phyloP scores from a whole-genome alignment of 2,113 vertebrate species.

The Sakesphorus luctuosus region DNA sequence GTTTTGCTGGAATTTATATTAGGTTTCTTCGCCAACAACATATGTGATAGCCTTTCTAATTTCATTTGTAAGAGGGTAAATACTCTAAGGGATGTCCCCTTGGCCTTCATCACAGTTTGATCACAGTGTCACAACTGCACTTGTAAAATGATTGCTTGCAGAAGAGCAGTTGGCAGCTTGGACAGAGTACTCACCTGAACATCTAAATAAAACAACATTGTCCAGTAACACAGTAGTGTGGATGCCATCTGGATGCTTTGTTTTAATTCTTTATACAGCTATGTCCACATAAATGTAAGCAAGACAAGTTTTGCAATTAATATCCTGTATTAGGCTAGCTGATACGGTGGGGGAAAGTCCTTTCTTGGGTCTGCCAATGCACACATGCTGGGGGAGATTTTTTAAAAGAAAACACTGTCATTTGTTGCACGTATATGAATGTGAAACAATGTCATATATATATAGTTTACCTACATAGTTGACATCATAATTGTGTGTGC shows the following conservation, averaged over 20 bases:
- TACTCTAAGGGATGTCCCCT: not conserved
- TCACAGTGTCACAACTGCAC: not conserved
- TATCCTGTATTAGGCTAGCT: not conserved
- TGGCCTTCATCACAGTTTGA: not conserved
- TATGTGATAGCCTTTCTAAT: not conserved
- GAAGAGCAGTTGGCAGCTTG: not conserved
- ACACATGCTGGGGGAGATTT: not conserved
- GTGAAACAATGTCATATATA: not conserved
- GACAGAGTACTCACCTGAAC: not conserved
- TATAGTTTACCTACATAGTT: accelerated
- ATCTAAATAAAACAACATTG: not conserved
- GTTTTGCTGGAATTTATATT: not conserved
- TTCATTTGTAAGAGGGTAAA: not conserved
- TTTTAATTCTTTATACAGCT: not conserved
- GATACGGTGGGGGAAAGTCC: not conserved
- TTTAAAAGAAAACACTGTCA: not conserved
- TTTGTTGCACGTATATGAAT: not conserved
- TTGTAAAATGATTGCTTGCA: not conserved
- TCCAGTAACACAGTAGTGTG: not conserved
- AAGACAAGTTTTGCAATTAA: not conserved
- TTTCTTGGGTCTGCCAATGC: not conserved
- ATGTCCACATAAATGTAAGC: not conserved
- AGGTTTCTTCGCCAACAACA: not conserved
- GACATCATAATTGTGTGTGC: not conserved
- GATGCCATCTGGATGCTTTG: not conserved